These are phyloP conservation scores for Ganaspis sp. DNA, from an alignment of 1,140 invertebrate genomes.

Conservation along the genomic window DNA sequence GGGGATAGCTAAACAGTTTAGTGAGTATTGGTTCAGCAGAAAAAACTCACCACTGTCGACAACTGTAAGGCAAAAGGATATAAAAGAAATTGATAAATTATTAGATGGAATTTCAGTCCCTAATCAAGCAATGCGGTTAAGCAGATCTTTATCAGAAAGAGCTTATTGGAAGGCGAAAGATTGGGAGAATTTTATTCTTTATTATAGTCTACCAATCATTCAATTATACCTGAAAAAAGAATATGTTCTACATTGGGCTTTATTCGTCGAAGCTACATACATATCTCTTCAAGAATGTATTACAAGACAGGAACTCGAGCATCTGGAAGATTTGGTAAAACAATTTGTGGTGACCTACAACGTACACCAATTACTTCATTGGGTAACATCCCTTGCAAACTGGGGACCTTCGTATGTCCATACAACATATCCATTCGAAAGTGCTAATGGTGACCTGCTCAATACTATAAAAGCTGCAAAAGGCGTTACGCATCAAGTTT, in stretches of 20 bases:
- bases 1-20: background rate
- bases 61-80: background rate
- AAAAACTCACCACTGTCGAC: background rate
- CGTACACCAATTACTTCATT: constrained; percentile 24
- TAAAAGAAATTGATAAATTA: too few species aligned
- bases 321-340: constrained; percentile 2
- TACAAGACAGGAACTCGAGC: background rate
- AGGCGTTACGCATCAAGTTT: constrained; percentile 33
- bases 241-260: constrained; percentile 36
- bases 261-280: background rate
- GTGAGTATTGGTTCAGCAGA: background rate
- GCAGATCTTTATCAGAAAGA: constrained; percentile 34
- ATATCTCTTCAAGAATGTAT: background rate
- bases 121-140: constrained; percentile 36
- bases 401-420: constrained; percentile 40
- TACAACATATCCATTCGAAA: constrained; percentile 43
- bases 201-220: constrained; percentile 40
- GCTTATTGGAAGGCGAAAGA: constrained; percentile 40
- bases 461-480: constrained; percentile 34
- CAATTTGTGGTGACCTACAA: constrained; percentile 21
- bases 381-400: constrained; percentile 32
- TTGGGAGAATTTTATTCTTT: constrained; percentile 45
- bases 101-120: constrained; percentile 33
- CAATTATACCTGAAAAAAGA: background rate
- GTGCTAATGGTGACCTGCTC: constrained; percentile 35